These are phyloP conservation scores for Cryptotis parvus DNA, from an alignment of 2,113 vertebrate species.

Conservation along the genomic window DNA sequence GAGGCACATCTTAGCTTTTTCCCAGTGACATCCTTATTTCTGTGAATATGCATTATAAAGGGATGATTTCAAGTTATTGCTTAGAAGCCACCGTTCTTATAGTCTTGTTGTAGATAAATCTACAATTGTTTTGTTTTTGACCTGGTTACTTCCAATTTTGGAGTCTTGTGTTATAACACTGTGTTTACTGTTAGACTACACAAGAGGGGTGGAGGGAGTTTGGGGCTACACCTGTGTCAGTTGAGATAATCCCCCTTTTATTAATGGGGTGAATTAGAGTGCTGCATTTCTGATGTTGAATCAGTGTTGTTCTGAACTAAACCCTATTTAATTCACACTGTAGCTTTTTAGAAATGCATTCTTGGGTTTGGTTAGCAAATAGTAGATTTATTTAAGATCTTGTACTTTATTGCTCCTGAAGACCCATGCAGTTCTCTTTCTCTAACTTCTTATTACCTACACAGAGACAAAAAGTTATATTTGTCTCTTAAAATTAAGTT, in stretches of 20 bases:
- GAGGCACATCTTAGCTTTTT: not conserved
- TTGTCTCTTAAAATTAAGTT: not conserved
- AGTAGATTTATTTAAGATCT: conserved; percentile 17
- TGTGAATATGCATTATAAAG: not conserved
- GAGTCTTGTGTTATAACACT: not conserved
- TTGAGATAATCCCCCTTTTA: not conserved
- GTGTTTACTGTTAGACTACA: not conserved
- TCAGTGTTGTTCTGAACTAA: not conserved
- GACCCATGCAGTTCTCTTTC: not conserved
- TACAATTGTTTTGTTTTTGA: not conserved
- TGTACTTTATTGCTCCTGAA: not conserved
- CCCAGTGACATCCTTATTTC: conserved; percentile 8
- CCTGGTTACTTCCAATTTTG: conserved; percentile 3
- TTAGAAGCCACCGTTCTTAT: not conserved
- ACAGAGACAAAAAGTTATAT: conserved; percentile 19
- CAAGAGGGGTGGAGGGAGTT: not conserved
- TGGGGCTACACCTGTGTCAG: not conserved
- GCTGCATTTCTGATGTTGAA: conserved; percentile 20
- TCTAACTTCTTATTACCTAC: not conserved
- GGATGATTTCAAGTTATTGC: not conserved
- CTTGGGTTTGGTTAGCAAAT: conserved; percentile 15
- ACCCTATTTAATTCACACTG: not conserved
- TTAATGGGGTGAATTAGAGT: not conserved
- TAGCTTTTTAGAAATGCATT: not conserved
- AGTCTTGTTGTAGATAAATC: conserved; percentile 28